These are phyloP conservation scores for Abramis brama DNA, from an alignment of 2,113 vertebrate genomes.

Conservation along the genomic window DNA sequence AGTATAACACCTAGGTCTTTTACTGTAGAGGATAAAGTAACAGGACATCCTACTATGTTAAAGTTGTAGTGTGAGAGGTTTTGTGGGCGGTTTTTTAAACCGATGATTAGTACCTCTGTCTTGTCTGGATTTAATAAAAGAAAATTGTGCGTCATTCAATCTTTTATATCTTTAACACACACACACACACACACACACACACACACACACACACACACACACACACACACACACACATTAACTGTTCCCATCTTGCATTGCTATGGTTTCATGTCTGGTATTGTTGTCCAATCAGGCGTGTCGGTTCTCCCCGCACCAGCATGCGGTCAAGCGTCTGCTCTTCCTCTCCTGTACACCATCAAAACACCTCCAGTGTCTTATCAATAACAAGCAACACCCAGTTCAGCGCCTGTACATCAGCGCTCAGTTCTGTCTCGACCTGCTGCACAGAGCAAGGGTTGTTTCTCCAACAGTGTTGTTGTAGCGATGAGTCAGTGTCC, in stretches of 20 bases:
- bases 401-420: background rate
- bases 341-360: background rate
- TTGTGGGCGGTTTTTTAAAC: no score
- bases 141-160: no score
- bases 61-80: no score
- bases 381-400: slow-evolving; percentile 32
- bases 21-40: no score
- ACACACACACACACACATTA: background rate
- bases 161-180: no score
- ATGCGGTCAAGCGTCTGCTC: background rate
- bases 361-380: slow-evolving; percentile 16
- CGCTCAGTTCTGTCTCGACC: slow-evolving; percentile 5
- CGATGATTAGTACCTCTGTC: no score
- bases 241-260: background rate
- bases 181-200: slow-evolving; percentile 12
- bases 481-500: background rate
- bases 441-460: background rate
- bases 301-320: background rate
- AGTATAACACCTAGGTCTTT: no score
- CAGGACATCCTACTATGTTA: no score
- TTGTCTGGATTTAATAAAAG: no score
- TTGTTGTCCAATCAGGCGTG: slow-evolving; percentile 28
- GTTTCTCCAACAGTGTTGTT: background rate
- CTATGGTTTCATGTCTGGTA: slow-evolving; percentile 15
- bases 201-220: background rate